Base-by-base conservation (phyloP, 2,888 invertebrate genomes). In the Hyposoter dolosus region DNA sequence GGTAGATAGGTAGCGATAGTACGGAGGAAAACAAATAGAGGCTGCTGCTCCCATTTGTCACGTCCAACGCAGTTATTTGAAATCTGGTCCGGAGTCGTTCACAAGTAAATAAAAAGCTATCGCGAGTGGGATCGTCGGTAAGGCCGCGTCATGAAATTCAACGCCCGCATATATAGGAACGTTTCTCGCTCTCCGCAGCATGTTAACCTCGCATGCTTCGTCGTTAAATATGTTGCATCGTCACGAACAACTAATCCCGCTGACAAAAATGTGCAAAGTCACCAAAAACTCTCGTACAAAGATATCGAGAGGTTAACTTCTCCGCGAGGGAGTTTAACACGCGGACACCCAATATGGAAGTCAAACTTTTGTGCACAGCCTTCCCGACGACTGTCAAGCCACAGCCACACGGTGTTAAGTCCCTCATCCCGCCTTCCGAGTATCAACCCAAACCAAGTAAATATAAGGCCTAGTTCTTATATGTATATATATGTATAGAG, bases 361-460 rank as follows among this genome's bases (percentile, higher is more conserved):
- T 56, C 56, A 32, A 56, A 68, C 63, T 32, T n/a, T n/a, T 45
- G 71, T 32, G 56, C n/a, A 19, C 65, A 45, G 56, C 60, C 77
- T 72, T 43, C n/a, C 28, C 78, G 68, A 86, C 56, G 68, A 86
- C 56, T 63, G 66, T 47, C 81, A 72, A 60, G 75, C 56, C 65
- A 65, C 43, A 66, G 50, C 35, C 35, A 4, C 35, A 35, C 72
- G 23, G 66, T 60, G 68, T 60, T 45, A 81, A 84, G 78, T 78
- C 75, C 69, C 74, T 23, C 40, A 40, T 40, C 17, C 40, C 45
- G 83, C 53, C 35, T 63, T 83, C 53, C 74, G 78, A 83, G 86
- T 74, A 72, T 86, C 77, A 75, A 78, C 68, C 32, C 86, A 72
- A 60, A 81, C 71, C 72, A 75, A 80, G 76, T 74, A 66, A 77